Conservation (phyloP, 2,888 invertebrate species). For the Linyphia triangularis region DNA sequence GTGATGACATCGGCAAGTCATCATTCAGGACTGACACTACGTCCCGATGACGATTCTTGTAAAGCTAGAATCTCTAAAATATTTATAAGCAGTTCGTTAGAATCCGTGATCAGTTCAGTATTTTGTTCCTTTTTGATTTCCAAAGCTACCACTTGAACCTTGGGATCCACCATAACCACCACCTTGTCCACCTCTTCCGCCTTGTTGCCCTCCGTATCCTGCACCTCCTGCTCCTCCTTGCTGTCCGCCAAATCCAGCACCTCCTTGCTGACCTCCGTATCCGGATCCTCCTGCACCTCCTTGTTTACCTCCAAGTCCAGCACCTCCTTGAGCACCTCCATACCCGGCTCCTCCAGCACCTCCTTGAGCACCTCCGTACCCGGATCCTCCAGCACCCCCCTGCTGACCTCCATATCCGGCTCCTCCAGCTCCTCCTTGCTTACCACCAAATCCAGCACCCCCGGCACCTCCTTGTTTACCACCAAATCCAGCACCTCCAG, state of each 20-base stretch:
- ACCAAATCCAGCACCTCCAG: conserved; percentile 22
- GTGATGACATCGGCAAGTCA: conserved; percentile 62
- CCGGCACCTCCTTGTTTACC: not conserved
- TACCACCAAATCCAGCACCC: conserved; percentile 5
- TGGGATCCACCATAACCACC: conserved; percentile 49
- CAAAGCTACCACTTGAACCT: conserved; percentile 31
- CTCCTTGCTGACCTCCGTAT: conserved; percentile 6
- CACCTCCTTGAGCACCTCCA: conserved; percentile 5
- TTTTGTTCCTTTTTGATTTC: conserved; percentile 70
- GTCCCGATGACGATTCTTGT: conserved; percentile 61
- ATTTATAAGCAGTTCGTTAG: conserved; percentile 42
- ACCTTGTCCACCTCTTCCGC: conserved; percentile 8
- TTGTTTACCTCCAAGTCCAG: not conserved
- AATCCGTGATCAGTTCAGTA: conserved; percentile 33
- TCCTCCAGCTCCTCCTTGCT: conserved; percentile 29
- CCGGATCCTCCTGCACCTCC: conserved; percentile 23
- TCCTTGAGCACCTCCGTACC: conserved; percentile 62
- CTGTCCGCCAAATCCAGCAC: not conserved
- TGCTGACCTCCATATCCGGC: conserved; percentile 26
- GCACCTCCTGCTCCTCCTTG: conserved; percentile 10
- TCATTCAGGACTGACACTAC: conserved; percentile 65
- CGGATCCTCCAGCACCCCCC: conserved; percentile 51
- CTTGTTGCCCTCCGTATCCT: conserved; percentile 28
- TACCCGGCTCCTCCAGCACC: conserved; percentile 31
- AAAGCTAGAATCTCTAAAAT: conserved; percentile 59